Percentiles rank a stretch among this genome's conserved stretches.
These are phyloP conservation scores for Takifugu flavidus DNA, from an alignment of 2,113 vertebrate species.

Conservation along the genomic window DNA sequence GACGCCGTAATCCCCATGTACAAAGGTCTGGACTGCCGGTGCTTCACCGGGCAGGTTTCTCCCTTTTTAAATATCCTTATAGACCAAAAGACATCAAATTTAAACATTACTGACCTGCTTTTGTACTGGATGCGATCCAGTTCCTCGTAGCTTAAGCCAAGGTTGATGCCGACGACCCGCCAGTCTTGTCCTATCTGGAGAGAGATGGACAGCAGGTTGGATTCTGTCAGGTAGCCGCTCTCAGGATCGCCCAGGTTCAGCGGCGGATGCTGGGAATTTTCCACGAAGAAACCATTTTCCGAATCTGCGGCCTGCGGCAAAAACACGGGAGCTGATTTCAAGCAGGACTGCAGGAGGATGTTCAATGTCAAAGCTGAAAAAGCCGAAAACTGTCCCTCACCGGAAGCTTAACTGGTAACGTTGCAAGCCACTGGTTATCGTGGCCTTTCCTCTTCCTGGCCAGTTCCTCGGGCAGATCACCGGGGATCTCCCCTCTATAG, in stretches of 20 bases:
- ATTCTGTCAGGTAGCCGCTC: conserved; percentile 90
- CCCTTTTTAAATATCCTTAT: background rate
- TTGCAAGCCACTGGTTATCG: conserved; percentile 87
- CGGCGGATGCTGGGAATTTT: conserved; percentile 68
- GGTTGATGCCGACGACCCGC: conserved; percentile 84
- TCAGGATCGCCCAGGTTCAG: conserved; percentile 90
- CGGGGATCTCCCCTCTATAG: conserved; percentile 85
- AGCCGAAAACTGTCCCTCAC: conserved; percentile 64
- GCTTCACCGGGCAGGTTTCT: background rate
- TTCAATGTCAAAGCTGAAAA: background rate
- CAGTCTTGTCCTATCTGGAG: conserved; percentile 86
- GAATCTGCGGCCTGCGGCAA: conserved; percentile 52
- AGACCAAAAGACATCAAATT: background rate
- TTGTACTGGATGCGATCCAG: conserved; percentile 83
- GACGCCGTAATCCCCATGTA: background rate
- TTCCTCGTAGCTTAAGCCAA: conserved; percentile 83
- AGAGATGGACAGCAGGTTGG: conserved; percentile 88
- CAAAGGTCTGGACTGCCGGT: no score
- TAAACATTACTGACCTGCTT: conserved; percentile 61
- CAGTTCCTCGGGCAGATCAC: conserved; percentile 81
- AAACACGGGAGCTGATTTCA: conserved; percentile 6
- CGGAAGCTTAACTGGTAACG: conserved; percentile 88
- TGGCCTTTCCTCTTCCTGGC: conserved; percentile 79
- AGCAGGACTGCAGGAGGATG: background rate
- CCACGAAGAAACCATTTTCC: conserved; percentile 55